Evolutionary conservation across 2,113 vertebrate genomes (phyloP).

Genomic region (Callipepla squamata): DNA sequence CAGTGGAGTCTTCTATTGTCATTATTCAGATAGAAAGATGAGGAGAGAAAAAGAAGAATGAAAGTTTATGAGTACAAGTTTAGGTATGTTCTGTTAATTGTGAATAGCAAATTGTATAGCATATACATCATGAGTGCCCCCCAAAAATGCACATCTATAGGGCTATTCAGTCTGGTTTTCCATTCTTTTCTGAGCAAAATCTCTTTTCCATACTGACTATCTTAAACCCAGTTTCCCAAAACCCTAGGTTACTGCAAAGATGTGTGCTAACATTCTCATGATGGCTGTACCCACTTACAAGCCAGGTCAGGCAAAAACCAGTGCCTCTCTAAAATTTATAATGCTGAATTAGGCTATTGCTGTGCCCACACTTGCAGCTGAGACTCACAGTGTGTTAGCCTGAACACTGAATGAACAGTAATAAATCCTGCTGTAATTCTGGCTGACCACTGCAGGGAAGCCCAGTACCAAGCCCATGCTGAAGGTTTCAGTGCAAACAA

Average conservation of each 20-base stretch:
- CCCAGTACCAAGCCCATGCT: neutral
- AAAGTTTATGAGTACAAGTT: neutral
- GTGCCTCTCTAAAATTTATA: neutral
- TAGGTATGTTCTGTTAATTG: neutral
- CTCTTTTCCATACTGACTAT: neutral
- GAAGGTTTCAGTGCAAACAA: neutral
- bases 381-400: neutral
- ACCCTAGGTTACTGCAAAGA: neutral
- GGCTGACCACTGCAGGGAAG: neutral
- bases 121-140: fast-evolving
- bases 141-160: neutral
- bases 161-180: neutral
- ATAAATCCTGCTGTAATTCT: neutral
- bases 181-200: neutral
- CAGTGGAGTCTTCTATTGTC: conserved; percentile 44
- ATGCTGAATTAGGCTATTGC: neutral
- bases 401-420: neutral
- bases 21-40: conserved; percentile 11
- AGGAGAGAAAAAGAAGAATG: neutral
- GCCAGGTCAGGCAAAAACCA: neutral
- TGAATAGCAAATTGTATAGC: neutral
- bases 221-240: neutral
- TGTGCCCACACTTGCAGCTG: neutral
- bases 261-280: neutral
- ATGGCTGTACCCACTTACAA: neutral